Evolutionary conservation across 2,113 vertebrate species (phyloP).

Genomic region (Carlito syrichta): DNA sequence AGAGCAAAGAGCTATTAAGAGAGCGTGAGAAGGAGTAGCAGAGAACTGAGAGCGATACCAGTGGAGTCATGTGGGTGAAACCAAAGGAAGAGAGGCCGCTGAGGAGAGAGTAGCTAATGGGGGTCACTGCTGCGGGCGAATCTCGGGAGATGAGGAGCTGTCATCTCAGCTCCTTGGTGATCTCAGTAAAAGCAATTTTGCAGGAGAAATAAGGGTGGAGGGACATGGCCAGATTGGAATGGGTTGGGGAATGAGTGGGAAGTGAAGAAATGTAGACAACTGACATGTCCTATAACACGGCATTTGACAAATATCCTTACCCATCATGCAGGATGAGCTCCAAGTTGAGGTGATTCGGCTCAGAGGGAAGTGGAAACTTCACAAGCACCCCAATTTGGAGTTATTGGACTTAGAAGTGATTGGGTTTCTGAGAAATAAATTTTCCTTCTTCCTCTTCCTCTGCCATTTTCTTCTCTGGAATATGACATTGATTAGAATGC

Average conservation of each 20-base stretch:
- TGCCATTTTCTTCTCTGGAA: constrained; percentile 36
- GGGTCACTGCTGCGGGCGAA: neutral
- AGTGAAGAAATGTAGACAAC: constrained; percentile 19
- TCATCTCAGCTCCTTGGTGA: neutral
- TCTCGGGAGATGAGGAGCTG: neutral
- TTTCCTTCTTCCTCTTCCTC: constrained; percentile 27
- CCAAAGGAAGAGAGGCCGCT: neutral
- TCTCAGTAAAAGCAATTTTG: neutral
- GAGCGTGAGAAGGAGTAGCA: neutral
- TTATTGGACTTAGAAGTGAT: neutral
- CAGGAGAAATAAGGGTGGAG: neutral
- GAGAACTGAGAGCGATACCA: neutral
- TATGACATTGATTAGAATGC: constrained; percentile 58
- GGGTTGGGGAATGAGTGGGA: neutral
- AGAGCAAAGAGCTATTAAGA: neutral
- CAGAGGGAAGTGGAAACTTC: neutral
- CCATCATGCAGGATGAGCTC: neutral
- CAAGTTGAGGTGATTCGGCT: neutral
- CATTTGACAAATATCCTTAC: constrained; percentile 1
- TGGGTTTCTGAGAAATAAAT: neutral
- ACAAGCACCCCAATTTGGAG: constrained; percentile 5
- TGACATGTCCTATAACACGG: neutral
- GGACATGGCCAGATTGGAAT: neutral
- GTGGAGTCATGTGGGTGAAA: neutral
- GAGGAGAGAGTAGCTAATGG: neutral